Percentiles rank a stretch among this genome's conserved stretches.
Evolutionary conservation across 2,888 invertebrate genomes (phyloP).

Genomic region (Hermaeophaga mercurialis): DNA sequence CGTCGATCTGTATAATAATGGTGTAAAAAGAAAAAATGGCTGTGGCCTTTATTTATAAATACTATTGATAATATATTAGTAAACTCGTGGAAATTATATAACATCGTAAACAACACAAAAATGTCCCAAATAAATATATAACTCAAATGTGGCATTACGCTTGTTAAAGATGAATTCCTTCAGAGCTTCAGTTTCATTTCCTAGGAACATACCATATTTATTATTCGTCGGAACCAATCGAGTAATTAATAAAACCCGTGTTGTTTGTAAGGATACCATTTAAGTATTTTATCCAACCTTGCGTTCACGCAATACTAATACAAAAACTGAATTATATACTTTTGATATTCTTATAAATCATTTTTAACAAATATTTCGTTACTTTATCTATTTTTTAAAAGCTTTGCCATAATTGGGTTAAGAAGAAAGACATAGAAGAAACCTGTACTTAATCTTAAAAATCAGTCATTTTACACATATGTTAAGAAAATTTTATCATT

Average conservation of each 20-base stretch:
- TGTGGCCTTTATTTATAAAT: background rate
- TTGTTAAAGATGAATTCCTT: background rate
- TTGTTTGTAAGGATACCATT: background rate
- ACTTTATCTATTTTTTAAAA: too few species aligned
- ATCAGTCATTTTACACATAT: too few species aligned
- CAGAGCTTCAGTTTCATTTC: background rate
- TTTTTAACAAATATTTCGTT: background rate
- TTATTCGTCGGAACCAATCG: background rate
- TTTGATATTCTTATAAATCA: background rate
- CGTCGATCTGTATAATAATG: background rate
- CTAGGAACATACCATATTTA: background rate
- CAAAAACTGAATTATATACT: background rate
- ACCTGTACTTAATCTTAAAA: too few species aligned
- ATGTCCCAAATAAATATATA: background rate
- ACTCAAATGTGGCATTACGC: background rate
- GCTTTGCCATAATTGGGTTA: too few species aligned
- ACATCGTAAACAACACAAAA: background rate
- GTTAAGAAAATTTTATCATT: too few species aligned
- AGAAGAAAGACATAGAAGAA: too few species aligned
- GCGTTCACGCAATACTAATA: background rate
- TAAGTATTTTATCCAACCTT: background rate
- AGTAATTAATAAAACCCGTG: background rate
- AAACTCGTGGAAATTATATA: background rate
- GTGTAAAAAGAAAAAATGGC: background rate
- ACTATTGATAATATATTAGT: background rate